A percentile compares a stretch with the other conserved stretches of the same genome.
Evolutionary conservation across 2,113 vertebrate genomes (phyloP).

Genomic region (Fulmarus glacialis): DNA sequence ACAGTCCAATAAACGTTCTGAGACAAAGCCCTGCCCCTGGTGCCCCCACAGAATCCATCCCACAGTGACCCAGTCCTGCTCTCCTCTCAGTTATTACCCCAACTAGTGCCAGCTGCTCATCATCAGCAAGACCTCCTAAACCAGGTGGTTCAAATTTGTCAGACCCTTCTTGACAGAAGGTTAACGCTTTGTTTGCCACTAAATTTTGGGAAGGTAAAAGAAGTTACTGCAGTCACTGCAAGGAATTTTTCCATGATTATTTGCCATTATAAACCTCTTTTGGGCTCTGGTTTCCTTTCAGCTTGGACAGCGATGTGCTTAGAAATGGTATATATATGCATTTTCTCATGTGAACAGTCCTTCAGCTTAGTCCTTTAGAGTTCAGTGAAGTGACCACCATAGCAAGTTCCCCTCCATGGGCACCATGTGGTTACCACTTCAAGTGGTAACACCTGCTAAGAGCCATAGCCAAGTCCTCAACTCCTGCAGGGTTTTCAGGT

Average conservation of each 20-base stretch:
- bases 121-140: background rate
- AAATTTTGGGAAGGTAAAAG: background rate
- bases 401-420: fast-evolving
- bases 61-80: background rate
- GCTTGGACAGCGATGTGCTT: background rate
- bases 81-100: background rate
- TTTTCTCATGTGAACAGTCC: background rate
- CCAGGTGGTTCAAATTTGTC: background rate
- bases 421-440: background rate
- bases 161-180: background rate
- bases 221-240: background rate
- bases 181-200: fast-evolving
- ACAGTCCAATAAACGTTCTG: fast-evolving
- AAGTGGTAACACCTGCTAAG: background rate
- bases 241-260: background rate
- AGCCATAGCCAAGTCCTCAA: background rate
- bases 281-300: background rate
- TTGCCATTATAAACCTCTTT: background rate
- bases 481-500: background rate
- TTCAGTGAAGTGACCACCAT: background rate
- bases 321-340: background rate
- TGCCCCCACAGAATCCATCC: background rate
- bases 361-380: background rate
- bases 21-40: background rate
- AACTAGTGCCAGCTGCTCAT: background rate